phyloP scores from a whole-genome alignment of 2,888 invertebrate genomes.

The Anaspis maculata region DNA sequence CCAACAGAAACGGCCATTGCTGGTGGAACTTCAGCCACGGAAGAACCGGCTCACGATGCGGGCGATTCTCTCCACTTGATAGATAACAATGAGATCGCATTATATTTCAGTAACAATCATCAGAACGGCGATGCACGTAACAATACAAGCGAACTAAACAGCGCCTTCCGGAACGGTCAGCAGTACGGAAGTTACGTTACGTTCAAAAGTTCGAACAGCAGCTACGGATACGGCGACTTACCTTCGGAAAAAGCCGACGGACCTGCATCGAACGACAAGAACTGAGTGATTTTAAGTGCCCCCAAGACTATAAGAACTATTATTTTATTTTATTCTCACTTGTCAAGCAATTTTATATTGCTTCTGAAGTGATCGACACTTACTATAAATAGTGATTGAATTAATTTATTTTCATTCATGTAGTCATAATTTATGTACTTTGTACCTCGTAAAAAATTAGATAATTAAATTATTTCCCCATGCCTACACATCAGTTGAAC shows the following conservation, averaged over 20 bases:
- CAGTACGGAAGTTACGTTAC: conserved; percentile 32
- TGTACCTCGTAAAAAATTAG: conserved; percentile 7
- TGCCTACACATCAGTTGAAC: not conserved
- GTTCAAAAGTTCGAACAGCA: conserved; percentile 26
- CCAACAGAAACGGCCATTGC: conserved; percentile 29
- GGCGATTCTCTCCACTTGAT: conserved; percentile 36
- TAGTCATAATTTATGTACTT: too few species aligned
- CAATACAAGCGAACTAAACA: conserved; percentile 11
- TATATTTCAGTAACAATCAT: conserved; percentile 44
- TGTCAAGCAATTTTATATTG: conserved; percentile 4
- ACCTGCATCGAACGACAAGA: conserved; percentile 3
- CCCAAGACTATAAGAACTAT: too few species aligned
- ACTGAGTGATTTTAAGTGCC: too few species aligned
- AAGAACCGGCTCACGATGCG: conserved; percentile 26
- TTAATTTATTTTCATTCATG: conserved; percentile 10
- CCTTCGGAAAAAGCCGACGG: conserved; percentile 5
- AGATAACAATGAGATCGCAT: conserved; percentile 52
- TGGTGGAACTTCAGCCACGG: not conserved
- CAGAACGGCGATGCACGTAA: conserved; percentile 12
- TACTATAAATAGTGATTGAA: too few species aligned
- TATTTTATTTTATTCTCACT: conserved; percentile 8
- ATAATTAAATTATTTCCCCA: not conserved
- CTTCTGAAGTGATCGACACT: conserved; percentile 7
- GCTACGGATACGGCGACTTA: conserved; percentile 23
- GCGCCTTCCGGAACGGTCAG: conserved; percentile 24